Percentiles rank a stretch among this genome's conserved stretches.
Evolutionary conservation across 1,140 invertebrate genomes (phyloP).

Genomic region (Eubasilissa regina): DNA sequence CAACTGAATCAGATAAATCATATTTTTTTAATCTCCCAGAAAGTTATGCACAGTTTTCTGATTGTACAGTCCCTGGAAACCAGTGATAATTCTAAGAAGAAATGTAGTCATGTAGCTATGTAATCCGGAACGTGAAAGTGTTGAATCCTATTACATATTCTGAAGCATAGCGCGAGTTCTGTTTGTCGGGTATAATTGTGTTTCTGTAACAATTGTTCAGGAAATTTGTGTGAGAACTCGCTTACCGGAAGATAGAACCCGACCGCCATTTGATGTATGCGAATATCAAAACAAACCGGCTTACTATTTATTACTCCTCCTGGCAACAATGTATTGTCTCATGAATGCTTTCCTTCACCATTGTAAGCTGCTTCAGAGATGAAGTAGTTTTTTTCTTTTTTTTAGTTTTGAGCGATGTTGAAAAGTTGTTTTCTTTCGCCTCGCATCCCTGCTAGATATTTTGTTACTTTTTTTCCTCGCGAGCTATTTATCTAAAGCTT

Average conservation of each 20-base stretch:
- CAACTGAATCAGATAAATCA: no score
- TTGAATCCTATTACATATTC: no score
- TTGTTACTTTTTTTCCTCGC: no score
- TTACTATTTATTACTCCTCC: conserved; percentile 31
- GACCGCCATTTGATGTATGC: conserved; percentile 39
- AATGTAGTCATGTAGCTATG: no score
- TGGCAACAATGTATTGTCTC: conserved; percentile 18
- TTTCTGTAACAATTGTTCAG: not conserved
- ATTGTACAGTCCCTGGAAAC: no score
- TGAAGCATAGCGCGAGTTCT: not conserved
- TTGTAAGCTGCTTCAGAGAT: not conserved
- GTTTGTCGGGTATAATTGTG: conserved; percentile 8
- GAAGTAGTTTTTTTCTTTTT: not conserved
- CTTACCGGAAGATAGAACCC: conserved; percentile 31
- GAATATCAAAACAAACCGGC: conserved; percentile 40
- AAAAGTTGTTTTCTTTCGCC: no score
- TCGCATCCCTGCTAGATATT: no score
- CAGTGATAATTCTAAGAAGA: no score
- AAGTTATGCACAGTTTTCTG: no score
- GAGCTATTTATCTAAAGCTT: no score
- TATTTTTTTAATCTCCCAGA: no score
- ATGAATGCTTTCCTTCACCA: not conserved
- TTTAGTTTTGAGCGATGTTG: not conserved
- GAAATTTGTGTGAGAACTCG: not conserved
- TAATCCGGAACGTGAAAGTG: no score